These are phyloP conservation scores for Suricata suricatta DNA, from an alignment of 2,113 vertebrate genomes.

Conservation along the genomic window DNA sequence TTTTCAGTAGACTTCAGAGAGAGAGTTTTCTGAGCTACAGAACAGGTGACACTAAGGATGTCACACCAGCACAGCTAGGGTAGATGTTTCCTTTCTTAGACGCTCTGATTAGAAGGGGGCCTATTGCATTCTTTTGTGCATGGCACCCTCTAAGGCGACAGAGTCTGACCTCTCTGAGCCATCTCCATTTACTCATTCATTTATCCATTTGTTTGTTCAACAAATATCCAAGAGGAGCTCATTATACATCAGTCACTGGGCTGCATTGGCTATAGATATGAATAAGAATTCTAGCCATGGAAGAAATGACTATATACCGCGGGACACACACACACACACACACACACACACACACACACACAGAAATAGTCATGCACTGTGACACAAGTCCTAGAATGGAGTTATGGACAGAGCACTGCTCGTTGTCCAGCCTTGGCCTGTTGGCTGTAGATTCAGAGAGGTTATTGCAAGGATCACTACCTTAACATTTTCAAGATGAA, in stretches of 20 bases:
- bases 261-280: not conserved
- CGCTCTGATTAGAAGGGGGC: too few species aligned
- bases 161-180: not conserved
- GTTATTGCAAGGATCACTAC: not conserved
- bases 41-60: not conserved
- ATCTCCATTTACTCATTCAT: not conserved
- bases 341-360: not conserved
- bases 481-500: not conserved
- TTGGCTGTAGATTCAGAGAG: not conserved
- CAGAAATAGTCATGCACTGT: too few species aligned
- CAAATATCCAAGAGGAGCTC: too few species aligned
- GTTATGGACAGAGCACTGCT: accelerated
- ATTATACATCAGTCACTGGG: accelerated
- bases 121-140: accelerated
- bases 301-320: accelerated
- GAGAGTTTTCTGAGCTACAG: not conserved
- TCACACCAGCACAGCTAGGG: too few species aligned
- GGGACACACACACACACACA: not conserved
- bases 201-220: not conserved
- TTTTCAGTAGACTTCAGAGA: not conserved
- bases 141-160: accelerated
- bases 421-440: not conserved
- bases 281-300: not conserved
- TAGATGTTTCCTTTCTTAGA: not conserved
- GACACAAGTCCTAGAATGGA: accelerated